Conservation (phyloP, 2,113 vertebrate genomes). For the Caloenas nicobarica region DNA sequence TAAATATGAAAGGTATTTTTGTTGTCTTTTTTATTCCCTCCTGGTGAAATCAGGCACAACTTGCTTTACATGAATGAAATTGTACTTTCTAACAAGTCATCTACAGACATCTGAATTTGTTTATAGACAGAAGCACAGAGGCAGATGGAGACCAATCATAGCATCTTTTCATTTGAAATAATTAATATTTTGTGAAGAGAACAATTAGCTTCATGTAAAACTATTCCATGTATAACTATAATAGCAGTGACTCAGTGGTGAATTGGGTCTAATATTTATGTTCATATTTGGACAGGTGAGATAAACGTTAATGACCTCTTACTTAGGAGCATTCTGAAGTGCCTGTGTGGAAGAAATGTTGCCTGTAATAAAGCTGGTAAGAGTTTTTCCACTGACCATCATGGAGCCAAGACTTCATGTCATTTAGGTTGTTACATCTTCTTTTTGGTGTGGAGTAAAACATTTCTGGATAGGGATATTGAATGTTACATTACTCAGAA, state of each 20-base stretch:
- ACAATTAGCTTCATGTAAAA: neutral
- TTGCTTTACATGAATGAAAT: neutral
- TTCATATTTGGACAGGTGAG: neutral
- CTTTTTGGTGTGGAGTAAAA: neutral
- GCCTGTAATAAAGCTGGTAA: neutral
- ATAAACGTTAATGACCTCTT: neutral
- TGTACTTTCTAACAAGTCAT: neutral
- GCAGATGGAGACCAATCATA: neutral
- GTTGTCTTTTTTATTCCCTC: neutral
- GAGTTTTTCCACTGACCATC: neutral
- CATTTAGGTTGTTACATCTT: neutral
- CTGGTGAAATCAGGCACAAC: neutral
- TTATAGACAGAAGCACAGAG: neutral
- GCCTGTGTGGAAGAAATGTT: neutral
- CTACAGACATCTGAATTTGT: neutral
- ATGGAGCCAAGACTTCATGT: neutral
- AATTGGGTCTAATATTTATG: neutral
- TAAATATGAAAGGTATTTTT: neutral
- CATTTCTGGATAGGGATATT: neutral
- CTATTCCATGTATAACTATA: neutral
- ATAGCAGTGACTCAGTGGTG: neutral
- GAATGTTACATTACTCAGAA: neutral
- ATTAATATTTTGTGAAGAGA: neutral
- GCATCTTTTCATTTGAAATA: neutral
- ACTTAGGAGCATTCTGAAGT: neutral